Base-by-base conservation (phyloP, 37 sponge, comb jelly and placozoan genomes). In the Dysidea cf. avara region DNA sequence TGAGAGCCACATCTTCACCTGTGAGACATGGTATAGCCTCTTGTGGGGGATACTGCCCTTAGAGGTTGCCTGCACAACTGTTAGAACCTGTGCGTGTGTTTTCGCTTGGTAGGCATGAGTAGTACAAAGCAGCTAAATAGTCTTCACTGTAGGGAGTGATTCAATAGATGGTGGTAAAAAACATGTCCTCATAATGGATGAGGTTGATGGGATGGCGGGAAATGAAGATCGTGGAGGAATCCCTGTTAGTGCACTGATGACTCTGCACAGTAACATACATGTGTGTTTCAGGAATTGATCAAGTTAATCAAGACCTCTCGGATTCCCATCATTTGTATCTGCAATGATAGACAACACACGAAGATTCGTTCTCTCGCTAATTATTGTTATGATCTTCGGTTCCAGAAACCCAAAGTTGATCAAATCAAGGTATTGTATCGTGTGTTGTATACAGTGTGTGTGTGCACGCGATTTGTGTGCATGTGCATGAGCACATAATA, bases 141-240 rank as follows among this genome's bases (percentile, higher is more conserved):
- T 46, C 51, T 57, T 56, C 60, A 53, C 57, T 34, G 73, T 29
- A 2, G 47, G 33, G 5, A 69, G 61, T 16, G 84, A 38, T 29
- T 72, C 79, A 34, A 68, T 48, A 58, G n/a, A 24, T 0, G 37
- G 65, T 28, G 76, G 76, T 24, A 59, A 40, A 49, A 79, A 71
- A 37, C 93, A 92, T 71, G 96, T 76, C 21, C 80, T 98, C 32
- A 86, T 95, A 18, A 98, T 95, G 99, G 99, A 95, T 53, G 96
- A 95, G 56, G 99, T 98, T 13, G 99, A 98, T 75, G 99, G 99
- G 25, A 98, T 95, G 99, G 83, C 90, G n/a, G 99, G 99, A 0
- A 95, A 91, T 77, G 99, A 92, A 25, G 99, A 98, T 56, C 82
- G 96, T 28, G 96, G 96, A 30, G 99, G 96, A 22, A 74, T 93